A percentile compares a stretch with the other conserved stretches of the same genome.
These are phyloP conservation scores for Meandrusa payeni DNA, from an alignment of 2,888 invertebrate species.

Conservation along the genomic window DNA sequence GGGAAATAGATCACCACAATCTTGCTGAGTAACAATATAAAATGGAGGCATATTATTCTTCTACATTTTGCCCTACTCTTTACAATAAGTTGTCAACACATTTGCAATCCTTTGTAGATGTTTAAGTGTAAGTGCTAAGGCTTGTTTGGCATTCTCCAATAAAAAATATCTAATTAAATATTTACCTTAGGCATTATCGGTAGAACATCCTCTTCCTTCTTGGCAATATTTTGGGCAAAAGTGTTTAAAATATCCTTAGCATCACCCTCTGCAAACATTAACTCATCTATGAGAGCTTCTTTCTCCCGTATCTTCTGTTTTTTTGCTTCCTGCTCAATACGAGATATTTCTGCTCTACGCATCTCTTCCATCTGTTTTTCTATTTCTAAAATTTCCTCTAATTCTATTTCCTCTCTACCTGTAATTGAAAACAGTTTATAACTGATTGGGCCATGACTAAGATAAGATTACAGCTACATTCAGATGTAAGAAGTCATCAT, in stretches of 20 bases:
- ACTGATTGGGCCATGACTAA: too few species aligned
- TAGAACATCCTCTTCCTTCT: slow-evolving; percentile 80
- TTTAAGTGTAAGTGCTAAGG: too few species aligned
- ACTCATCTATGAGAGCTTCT: slow-evolving; percentile 95
- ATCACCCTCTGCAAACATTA: slow-evolving; percentile 95
- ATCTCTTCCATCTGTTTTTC: slow-evolving; percentile 90
- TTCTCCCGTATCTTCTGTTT: slow-evolving; percentile 92
- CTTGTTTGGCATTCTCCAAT: too few species aligned
- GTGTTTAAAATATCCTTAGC: slow-evolving; percentile 93
- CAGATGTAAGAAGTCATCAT: too few species aligned
- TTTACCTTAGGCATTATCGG: slow-evolving; percentile 68
- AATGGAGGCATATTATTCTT: too few species aligned
- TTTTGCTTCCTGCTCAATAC: slow-evolving; percentile 86
- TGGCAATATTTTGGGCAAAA: slow-evolving; percentile 87
- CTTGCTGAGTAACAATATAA: too few species aligned
- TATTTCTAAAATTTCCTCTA: slow-evolving; percentile 91
- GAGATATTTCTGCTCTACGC: slow-evolving; percentile 85
- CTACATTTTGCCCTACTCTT: too few species aligned
- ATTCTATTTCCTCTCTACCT: slow-evolving; percentile 90
- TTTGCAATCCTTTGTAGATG: too few species aligned
- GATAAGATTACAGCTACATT: too few species aligned
- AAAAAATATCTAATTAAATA: slow-evolving; percentile 1
- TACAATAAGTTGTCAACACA: too few species aligned
- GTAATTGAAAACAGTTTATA: slow-evolving; percentile 31
- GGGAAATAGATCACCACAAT: too few species aligned